Conservation (phyloP, 1,140 invertebrate genomes). For the Papilio glaucus region DNA sequence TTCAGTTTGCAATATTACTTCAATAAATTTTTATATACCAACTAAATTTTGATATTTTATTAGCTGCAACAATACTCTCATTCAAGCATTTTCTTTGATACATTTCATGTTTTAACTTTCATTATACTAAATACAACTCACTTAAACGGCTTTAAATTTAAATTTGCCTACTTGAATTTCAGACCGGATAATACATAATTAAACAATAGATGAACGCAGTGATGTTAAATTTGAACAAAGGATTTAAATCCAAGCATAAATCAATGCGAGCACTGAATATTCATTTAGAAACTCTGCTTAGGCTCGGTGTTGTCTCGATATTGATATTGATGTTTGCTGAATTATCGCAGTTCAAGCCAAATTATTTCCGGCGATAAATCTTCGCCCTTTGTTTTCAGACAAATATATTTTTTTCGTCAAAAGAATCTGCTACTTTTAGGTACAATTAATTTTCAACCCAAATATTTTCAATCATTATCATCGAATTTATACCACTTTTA, state of each 20-base stretch:
- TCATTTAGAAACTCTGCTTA: conserved; percentile 33
- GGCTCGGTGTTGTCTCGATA: neutral
- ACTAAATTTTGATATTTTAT: too few species aligned
- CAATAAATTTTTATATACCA: too few species aligned
- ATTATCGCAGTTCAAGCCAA: neutral
- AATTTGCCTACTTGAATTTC: too few species aligned
- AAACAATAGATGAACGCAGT: neutral
- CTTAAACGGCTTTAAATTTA: neutral
- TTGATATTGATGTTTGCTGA: conserved; percentile 34
- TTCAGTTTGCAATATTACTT: neutral
- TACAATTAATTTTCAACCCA: neutral
- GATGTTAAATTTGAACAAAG: conserved; percentile 1
- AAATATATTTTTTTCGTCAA: conserved; percentile 2
- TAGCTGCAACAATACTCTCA: too few species aligned
- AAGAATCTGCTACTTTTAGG: neutral
- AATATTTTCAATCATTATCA: too few species aligned
- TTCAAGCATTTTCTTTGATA: neutral
- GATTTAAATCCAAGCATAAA: neutral
- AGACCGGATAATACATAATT: neutral
- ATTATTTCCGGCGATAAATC: conserved; percentile 23
- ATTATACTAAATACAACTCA: neutral
- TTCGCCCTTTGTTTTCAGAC: conserved; percentile 1
- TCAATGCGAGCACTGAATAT: conserved; percentile 11
- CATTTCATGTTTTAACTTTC: neutral
- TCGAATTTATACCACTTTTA: too few species aligned